Evolutionary conservation across 2,888 invertebrate species (phyloP).

Genomic region (Synanthedon andrenaeformis): DNA sequence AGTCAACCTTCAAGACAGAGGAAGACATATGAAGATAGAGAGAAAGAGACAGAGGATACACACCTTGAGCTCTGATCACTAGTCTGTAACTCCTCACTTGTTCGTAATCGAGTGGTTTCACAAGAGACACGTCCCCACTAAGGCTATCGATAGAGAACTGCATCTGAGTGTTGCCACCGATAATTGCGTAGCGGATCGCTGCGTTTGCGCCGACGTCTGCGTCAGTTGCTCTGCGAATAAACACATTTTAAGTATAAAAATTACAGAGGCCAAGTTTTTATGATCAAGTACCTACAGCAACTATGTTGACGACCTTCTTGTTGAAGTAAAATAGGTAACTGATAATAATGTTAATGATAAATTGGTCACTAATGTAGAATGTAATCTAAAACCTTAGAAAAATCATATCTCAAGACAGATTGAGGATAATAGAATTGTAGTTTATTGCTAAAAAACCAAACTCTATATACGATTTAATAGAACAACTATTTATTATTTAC

Average conservation of each 20-base stretch:
- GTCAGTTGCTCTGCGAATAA: slow-evolving; percentile 80
- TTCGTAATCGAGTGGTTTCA: slow-evolving; percentile 92
- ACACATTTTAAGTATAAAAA: slow-evolving; percentile 5
- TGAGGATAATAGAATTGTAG: too few species aligned
- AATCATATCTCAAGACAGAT: too few species aligned
- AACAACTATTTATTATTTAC: too few species aligned
- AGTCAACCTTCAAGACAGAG: too few species aligned
- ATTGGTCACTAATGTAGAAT: too few species aligned
- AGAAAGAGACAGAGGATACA: not conserved
- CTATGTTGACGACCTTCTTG: too few species aligned
- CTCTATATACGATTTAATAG: too few species aligned
- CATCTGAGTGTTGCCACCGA: slow-evolving; percentile 93
- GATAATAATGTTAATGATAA: too few species aligned
- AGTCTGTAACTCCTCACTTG: slow-evolving; percentile 85
- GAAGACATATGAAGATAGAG: too few species aligned
- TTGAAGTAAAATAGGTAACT: too few species aligned
- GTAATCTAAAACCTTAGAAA: too few species aligned
- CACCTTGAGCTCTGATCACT: slow-evolving; percentile 90
- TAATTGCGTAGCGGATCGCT: slow-evolving; percentile 92
- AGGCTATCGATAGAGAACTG: slow-evolving; percentile 95
- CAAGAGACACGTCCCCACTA: slow-evolving; percentile 89
- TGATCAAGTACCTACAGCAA: not conserved
- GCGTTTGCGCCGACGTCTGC: slow-evolving; percentile 94
- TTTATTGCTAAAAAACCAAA: too few species aligned
- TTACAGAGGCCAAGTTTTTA: slow-evolving; percentile 1